Conservation (phyloP, 1,140 invertebrate species). For the Drosophila repletoides region DNA sequence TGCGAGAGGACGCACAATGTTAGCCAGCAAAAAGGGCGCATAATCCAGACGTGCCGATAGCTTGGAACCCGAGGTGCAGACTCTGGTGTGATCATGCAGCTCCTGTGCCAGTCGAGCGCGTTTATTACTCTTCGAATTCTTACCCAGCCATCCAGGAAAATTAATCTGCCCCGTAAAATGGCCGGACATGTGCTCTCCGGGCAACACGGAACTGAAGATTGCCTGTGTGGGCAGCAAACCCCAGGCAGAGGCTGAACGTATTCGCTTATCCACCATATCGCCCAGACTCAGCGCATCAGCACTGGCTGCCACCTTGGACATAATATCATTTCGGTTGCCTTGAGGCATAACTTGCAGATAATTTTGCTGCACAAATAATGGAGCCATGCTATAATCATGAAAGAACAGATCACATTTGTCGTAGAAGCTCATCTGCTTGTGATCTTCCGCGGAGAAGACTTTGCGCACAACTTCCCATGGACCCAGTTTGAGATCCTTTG, state of each 20-base stretch:
- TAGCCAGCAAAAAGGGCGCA: conserved; percentile 87
- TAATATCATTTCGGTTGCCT: conserved; percentile 84
- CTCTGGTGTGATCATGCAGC: conserved; percentile 90
- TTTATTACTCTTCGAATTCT: conserved; percentile 94
- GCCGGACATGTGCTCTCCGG: conserved; percentile 93
- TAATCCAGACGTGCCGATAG: conserved; percentile 93
- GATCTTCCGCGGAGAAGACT: conserved; percentile 93
- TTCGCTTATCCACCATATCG: conserved; percentile 92
- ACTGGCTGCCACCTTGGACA: conserved; percentile 89
- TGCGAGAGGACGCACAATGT: conserved; percentile 89
- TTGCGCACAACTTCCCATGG: conserved; percentile 97
- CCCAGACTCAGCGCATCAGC: conserved; percentile 93
- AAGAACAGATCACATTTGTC: conserved; percentile 98
- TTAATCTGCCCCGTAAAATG: conserved; percentile 89
- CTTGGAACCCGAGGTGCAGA: conserved; percentile 90
- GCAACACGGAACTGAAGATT: conserved; percentile 94
- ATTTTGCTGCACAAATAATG: conserved; percentile 99
- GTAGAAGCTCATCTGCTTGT: conserved; percentile 90
- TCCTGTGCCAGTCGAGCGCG: conserved; percentile 92
- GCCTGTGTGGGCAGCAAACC: conserved; percentile 95
- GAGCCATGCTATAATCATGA: conserved; percentile 96
- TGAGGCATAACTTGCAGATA: conserved; percentile 90
- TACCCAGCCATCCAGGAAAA: conserved; percentile 98
- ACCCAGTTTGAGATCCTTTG: conserved; percentile 94
- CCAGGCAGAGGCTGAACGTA: conserved; percentile 92